Evolutionary conservation across 2,888 invertebrate species (phyloP).

Genomic region (Muscina levida): DNA sequence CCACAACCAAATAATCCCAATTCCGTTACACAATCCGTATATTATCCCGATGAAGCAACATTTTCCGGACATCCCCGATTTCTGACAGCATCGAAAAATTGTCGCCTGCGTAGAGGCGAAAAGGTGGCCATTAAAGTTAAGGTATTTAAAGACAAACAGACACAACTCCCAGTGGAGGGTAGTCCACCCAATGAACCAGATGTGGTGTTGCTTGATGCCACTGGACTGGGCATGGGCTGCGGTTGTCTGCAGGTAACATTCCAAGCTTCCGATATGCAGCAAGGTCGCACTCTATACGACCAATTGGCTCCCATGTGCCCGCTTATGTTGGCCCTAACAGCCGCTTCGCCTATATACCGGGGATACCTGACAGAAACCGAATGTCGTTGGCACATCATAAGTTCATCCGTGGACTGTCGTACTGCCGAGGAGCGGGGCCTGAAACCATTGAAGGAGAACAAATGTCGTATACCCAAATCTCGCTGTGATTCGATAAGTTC

Average conservation of each 20-base stretch:
- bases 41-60: conserved; percentile 96
- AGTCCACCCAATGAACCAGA: conserved; percentile 89
- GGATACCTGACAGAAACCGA: conserved; percentile 97
- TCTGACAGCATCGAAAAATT: conserved; percentile 94
- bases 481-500: conserved; percentile 99
- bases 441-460: conserved; percentile 85
- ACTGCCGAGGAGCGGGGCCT: conserved; percentile 95
- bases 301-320: conserved; percentile 98
- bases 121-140: conserved; percentile 98
- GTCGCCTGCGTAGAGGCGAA: conserved; percentile 92
- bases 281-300: conserved; percentile 97
- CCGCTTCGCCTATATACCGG: conserved; percentile 96
- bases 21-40: conserved; percentile 90
- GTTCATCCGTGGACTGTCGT: conserved; percentile 96
- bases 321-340: conserved; percentile 97
- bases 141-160: conserved; percentile 93
- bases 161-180: conserved; percentile 91
- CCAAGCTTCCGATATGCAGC: conserved; percentile 94
- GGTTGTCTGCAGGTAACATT: conserved; percentile 98
- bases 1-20: conserved; percentile 85
- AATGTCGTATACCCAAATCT: conserved; percentile 94
- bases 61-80: conserved; percentile 96
- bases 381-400: conserved; percentile 98
- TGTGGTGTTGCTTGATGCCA: conserved; percentile 98
- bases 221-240: conserved; percentile 99